Conservation (phyloP, 2,888 invertebrate species). For the Drosophila pegasa region DNA sequence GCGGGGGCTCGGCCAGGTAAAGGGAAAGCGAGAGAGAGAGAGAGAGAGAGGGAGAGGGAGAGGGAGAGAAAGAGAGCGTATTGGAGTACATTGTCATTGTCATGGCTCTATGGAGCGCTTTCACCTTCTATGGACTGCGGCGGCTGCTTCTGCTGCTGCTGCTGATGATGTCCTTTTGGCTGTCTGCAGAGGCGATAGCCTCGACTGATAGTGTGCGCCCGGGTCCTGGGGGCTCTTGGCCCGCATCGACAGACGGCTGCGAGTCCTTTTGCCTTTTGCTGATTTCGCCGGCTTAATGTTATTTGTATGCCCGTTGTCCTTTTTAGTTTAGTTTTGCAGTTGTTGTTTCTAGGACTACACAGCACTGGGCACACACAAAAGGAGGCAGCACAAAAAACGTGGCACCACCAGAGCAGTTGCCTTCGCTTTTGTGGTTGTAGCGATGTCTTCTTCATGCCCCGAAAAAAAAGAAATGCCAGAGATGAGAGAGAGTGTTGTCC, state of each 20-base stretch:
- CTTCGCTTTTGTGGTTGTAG: constrained; percentile 61
- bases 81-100: constrained; percentile 68
- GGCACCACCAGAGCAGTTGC: constrained; percentile 24
- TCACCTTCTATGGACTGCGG: constrained; percentile 65
- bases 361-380: constrained; percentile 21
- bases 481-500: constrained; percentile 52
- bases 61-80: neutral
- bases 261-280: constrained; percentile 60
- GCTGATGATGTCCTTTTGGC: constrained; percentile 65
- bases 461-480: constrained; percentile 48
- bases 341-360: constrained; percentile 70
- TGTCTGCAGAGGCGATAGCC: constrained; percentile 43
- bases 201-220: constrained; percentile 44
- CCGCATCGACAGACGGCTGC: constrained; percentile 55
- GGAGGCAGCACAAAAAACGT: constrained; percentile 16
- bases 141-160: constrained; percentile 17
- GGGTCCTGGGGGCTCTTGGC: constrained; percentile 46
- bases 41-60: no score
- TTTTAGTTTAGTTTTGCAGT: constrained; percentile 78
- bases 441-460: constrained; percentile 72
- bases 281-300: constrained; percentile 78
- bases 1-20: constrained; percentile 6
- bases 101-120: constrained; percentile 73
- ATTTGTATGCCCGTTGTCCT: constrained; percentile 78
- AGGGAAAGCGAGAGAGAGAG: no score